Conservation (phyloP, 2,797 vertebrate genomes). For the Coregonus ussuriensis region DNA sequence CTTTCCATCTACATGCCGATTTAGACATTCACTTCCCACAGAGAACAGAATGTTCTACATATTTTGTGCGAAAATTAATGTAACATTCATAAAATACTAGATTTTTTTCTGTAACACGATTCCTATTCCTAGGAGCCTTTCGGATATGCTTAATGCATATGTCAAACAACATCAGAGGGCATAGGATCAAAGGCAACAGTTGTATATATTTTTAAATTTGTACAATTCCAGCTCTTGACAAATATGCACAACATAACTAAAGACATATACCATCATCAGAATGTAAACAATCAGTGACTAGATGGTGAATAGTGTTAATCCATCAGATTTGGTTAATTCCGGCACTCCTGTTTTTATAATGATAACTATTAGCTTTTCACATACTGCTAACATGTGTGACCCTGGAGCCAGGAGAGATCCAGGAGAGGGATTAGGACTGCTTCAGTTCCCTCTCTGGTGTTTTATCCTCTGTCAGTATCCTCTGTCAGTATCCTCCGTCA, state of each 20-base stretch:
- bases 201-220: neutral
- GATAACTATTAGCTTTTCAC: slow-evolving; percentile 63
- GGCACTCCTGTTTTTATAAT: slow-evolving; percentile 66
- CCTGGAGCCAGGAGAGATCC: slow-evolving; percentile 53
- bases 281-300: neutral
- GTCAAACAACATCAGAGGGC: neutral
- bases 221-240: neutral
- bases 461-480: slow-evolving; percentile 24
- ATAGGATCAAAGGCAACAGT: neutral
- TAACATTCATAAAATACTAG: neutral
- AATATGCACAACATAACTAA: neutral
- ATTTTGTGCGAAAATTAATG: neutral
- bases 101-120: neutral
- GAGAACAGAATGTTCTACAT: neutral
- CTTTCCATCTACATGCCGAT: slow-evolving; percentile 39
- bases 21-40: slow-evolving; percentile 16
- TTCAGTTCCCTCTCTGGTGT: slow-evolving; percentile 20
- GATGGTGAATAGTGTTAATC: slow-evolving; percentile 44
- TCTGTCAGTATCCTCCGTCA: slow-evolving; percentile 10
- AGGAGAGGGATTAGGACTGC: slow-evolving; percentile 50
- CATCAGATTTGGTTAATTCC: slow-evolving; percentile 64
- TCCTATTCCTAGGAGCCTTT: neutral
- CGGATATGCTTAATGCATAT: neutral
- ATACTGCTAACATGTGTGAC: slow-evolving; percentile 60
- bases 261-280: neutral